Percentiles rank a stretch among this genome's conserved stretches.
These are phyloP conservation scores for Scaptomyza polygonia DNA, from an alignment of 2,888 invertebrate genomes.

Conservation along the genomic window DNA sequence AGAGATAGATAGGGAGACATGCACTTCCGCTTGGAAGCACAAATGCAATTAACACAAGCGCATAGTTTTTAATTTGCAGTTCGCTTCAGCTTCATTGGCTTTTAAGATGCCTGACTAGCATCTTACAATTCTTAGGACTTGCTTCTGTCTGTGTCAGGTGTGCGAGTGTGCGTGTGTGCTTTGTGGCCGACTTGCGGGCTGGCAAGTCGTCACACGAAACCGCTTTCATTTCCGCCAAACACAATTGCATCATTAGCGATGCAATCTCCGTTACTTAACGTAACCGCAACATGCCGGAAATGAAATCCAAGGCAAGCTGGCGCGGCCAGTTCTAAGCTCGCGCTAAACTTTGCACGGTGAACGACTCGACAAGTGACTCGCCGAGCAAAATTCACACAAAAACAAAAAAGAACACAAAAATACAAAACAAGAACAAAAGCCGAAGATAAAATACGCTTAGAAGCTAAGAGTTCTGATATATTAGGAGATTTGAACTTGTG, in stretches of 20 bases:
- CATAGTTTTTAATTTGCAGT: slow-evolving; percentile 50
- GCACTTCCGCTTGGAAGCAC: slow-evolving; percentile 32
- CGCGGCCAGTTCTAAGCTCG: slow-evolving; percentile 51
- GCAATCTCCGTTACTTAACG: slow-evolving; percentile 80
- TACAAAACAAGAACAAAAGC: slow-evolving; percentile 6
- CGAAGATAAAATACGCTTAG: neutral
- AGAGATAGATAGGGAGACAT: neutral
- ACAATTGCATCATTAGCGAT: slow-evolving; percentile 81
- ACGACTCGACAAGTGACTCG: slow-evolving; percentile 72
- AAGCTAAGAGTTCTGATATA: no score
- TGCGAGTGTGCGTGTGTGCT: slow-evolving; percentile 6
- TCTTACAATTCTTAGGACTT: slow-evolving; percentile 17
- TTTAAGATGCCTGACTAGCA: slow-evolving; percentile 14
- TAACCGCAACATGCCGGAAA: slow-evolving; percentile 80
- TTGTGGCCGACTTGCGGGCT: slow-evolving; percentile 39
- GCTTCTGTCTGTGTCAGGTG: slow-evolving; percentile 10
- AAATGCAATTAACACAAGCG: slow-evolving; percentile 51
- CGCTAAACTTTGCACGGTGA: slow-evolving; percentile 71
- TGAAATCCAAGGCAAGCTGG: slow-evolving; percentile 77
- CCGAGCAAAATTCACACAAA: slow-evolving; percentile 16
- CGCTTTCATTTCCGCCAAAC: slow-evolving; percentile 78
- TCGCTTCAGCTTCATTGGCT: slow-evolving; percentile 57
- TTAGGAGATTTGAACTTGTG: neutral
- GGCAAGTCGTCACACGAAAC: slow-evolving; percentile 73
- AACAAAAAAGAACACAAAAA: slow-evolving; percentile 13